Conservation (phyloP, 2,113 vertebrate species). For the Rhodinocichla rosea region DNA sequence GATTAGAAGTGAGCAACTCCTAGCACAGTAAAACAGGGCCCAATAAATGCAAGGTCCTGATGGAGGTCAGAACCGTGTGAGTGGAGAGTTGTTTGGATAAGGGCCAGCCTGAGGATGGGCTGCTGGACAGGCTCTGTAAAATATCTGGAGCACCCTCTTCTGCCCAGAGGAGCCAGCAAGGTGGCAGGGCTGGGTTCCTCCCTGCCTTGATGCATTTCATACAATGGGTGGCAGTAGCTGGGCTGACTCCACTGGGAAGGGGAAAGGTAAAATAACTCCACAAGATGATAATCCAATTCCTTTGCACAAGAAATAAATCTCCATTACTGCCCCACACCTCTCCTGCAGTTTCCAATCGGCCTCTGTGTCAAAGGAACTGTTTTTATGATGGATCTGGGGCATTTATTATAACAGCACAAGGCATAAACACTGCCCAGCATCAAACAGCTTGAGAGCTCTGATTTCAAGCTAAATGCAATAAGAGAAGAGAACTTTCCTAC, state of each 20-base stretch:
- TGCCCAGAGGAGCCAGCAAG: neutral
- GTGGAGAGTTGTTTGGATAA: neutral
- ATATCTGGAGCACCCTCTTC: neutral
- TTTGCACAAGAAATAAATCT: neutral
- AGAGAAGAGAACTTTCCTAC: conserved; percentile 5
- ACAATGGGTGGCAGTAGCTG: neutral
- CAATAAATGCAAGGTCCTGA: neutral
- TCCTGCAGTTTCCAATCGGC: neutral
- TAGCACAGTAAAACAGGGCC: neutral
- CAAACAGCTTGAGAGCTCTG: neutral
- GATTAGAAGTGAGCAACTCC: neutral
- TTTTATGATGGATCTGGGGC: conserved; percentile 22
- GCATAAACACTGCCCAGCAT: neutral
- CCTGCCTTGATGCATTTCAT: neutral
- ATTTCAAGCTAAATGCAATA: conserved; percentile 16
- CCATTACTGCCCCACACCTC: neutral
- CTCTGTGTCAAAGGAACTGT: neutral
- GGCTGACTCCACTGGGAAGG: neutral
- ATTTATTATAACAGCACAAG: neutral
- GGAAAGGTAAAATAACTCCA: conserved; percentile 12
- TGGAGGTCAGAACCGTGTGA: neutral
- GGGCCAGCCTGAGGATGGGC: neutral
- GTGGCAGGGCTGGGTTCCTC: neutral
- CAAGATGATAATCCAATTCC: neutral
- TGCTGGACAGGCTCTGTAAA: neutral